Evolutionary conservation across 2,888 invertebrate species (phyloP).

Genomic region (Salticus scenicus): DNA sequence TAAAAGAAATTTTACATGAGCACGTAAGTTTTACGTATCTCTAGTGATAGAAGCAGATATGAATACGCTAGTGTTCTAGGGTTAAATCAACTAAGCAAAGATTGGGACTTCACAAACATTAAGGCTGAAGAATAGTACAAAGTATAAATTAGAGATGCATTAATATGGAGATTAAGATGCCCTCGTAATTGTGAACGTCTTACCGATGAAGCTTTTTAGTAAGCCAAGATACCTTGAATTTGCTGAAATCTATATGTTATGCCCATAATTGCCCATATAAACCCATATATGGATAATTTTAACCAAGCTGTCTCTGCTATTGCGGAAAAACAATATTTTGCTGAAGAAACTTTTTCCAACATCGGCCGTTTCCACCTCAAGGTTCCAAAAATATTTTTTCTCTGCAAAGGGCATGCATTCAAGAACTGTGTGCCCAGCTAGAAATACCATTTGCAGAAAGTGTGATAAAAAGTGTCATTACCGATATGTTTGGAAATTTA

Average conservation of each 20-base stretch:
- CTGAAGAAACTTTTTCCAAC: neutral
- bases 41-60: no score
- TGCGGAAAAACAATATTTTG: neutral
- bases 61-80: no score
- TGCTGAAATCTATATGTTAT: neutral
- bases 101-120: neutral
- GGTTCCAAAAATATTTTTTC: neutral
- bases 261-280: no score
- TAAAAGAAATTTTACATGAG: no score
- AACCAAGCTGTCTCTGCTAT: neutral
- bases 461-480: neutral
- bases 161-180: no score
- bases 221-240: neutral
- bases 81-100: conserved; percentile 3
- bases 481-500: neutral
- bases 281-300: neutral
- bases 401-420: neutral
- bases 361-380: neutral
- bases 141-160: no score
- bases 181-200: no score
- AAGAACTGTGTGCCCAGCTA: neutral
- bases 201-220: neutral
- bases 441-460: neutral
- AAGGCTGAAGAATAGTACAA: neutral
- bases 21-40: no score